Evolutionary conservation across 2,888 invertebrate genomes (phyloP), one percentile per base, ranked within the genome.

Genomic region (Drosophila prolongata): DNA sequence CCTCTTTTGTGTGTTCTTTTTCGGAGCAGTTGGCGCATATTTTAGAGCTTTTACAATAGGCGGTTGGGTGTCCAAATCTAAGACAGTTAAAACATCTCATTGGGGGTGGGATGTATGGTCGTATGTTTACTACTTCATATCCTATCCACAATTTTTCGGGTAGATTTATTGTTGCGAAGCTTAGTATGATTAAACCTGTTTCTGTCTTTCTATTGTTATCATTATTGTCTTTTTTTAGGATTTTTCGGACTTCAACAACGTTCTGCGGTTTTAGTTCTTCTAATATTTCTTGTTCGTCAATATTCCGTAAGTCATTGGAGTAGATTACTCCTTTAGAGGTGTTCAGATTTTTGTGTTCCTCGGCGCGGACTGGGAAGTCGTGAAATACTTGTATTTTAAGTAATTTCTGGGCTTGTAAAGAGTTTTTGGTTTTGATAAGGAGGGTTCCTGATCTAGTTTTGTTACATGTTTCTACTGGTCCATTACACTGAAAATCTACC

Each of bases 401-500:
- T 5, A 55, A 6, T 49, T 62, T 62, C 8, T n/a, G 34, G 16
- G 55, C 13, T 49, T 49, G 27, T 13, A 46, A 2, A 27, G 3
- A 27, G 27, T 46, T 27, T 46, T 46, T 5, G 5, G 27, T 46
- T 46, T 27, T 24, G 3, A 50, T 13, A 27, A 64, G 19, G 5
- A 64, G 16, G 16, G 16, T 16, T 11, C 56, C 64, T 0, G 64
- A 49, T 43, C 56, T 35, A 2, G 44, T 52, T 38, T 50, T 57
- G 37, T 64, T 52, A 43, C 52, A 64, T 1, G 44, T 16, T 37
- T 52, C 56, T 6, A 64, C 52, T 52, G 27, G 30, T 30, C 64
- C 9, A 16, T 16, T n/a, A n/a, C n/a, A n/a, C n/a, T n/a, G n/a
- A n/a, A n/a, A n/a, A n/a, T n/a, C n/a, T n/a, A n/a, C n/a, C n/a